phyloP scores from a whole-genome alignment of 2,113 vertebrate species.

The Numida meleagris region DNA sequence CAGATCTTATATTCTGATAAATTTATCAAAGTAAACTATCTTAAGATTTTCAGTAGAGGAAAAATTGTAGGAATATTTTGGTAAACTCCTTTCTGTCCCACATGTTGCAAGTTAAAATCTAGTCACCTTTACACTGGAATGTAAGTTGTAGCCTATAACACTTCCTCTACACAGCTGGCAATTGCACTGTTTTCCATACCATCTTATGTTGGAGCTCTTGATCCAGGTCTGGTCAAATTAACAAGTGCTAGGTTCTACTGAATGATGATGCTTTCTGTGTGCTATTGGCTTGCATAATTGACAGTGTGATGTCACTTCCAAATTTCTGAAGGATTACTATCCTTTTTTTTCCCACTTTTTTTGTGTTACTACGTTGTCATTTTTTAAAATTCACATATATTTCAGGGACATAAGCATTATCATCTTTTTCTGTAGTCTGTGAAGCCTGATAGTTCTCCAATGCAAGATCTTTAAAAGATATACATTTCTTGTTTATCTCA shows the following conservation, averaged over 20 bases:
- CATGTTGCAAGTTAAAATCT: neutral
- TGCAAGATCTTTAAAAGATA: neutral
- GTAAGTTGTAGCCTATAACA: neutral
- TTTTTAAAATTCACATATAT: neutral
- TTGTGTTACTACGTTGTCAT: neutral
- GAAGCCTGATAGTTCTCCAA: neutral
- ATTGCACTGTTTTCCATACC: neutral
- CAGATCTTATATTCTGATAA: neutral
- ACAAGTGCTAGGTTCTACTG: neutral
- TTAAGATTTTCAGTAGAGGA: neutral
- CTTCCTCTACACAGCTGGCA: rapidly evolving
- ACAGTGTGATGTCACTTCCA: neutral
- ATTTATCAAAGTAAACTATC: neutral
- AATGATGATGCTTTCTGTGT: neutral
- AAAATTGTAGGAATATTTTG: neutral
- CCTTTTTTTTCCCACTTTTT: neutral
- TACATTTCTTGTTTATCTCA: neutral
- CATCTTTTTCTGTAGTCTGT: neutral
- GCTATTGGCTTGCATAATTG: neutral
- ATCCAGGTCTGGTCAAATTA: neutral
- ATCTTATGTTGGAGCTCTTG: rapidly evolving
- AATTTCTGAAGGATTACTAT: neutral
- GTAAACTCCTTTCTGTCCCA: neutral
- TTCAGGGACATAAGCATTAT: neutral
- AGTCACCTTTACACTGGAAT: neutral